phyloP scores from a whole-genome alignment of 2,113 vertebrate species.

The Porphyrio hochstetteri region DNA sequence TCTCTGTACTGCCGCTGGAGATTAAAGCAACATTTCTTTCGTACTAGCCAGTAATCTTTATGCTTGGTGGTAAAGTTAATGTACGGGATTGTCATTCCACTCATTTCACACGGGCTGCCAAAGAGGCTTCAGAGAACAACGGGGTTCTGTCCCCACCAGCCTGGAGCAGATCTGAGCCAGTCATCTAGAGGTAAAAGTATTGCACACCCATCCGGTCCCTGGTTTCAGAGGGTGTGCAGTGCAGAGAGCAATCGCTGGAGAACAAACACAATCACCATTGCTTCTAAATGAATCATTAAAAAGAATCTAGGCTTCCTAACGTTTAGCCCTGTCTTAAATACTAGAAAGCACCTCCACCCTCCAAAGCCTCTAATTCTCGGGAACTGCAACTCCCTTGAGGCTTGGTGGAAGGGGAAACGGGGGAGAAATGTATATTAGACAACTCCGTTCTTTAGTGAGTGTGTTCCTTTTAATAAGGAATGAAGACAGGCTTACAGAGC shows the following conservation, averaged over 20 bases:
- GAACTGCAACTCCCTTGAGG: background rate
- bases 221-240: background rate
- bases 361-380: background rate
- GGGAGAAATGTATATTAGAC: background rate
- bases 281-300: background rate
- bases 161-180: background rate
- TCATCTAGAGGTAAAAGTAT: background rate
- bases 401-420: background rate
- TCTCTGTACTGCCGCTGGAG: background rate
- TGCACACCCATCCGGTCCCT: background rate
- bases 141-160: background rate
- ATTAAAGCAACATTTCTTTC: slow-evolving; percentile 69
- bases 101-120: slow-evolving; percentile 16
- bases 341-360: background rate
- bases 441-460: background rate
- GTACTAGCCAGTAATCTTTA: slow-evolving; percentile 49
- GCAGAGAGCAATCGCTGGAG: background rate
- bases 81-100: slow-evolving; percentile 32
- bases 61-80: slow-evolving; percentile 59
- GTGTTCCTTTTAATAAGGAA: background rate
- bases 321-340: background rate
- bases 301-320: background rate
- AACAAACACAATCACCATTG: accelerated
- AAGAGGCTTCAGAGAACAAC: background rate
- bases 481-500: background rate